phyloP scores from a whole-genome alignment of 2,888 invertebrate species.

The Clusia tigrina region DNA sequence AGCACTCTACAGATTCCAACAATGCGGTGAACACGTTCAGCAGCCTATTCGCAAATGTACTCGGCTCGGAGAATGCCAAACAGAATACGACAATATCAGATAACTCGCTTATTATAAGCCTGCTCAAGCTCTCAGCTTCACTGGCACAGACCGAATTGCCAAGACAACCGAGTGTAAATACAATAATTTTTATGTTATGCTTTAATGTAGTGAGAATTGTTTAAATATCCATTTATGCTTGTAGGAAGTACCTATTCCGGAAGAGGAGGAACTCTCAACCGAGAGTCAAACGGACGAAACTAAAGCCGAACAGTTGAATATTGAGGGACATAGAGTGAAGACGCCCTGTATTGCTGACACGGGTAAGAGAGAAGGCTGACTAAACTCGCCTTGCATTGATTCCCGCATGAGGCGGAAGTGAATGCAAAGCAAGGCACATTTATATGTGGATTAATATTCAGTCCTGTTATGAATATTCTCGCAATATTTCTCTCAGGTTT shows the following conservation, averaged over 20 bases:
- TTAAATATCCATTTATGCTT: conserved; percentile 13
- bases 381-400: no score
- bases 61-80: conserved; percentile 71
- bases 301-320: conserved; percentile 75
- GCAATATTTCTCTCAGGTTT: no score
- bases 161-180: conserved; percentile 64
- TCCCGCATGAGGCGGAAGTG: no score
- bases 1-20: conserved; percentile 66
- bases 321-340: conserved; percentile 64
- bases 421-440: no score
- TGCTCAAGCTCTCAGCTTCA: conserved; percentile 73
- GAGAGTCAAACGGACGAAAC: conserved; percentile 83
- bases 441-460: no score
- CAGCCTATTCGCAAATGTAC: conserved; percentile 78
- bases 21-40: conserved; percentile 72
- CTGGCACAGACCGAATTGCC: conserved; percentile 72
- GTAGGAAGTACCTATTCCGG: conserved; percentile 64
- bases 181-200: no score
- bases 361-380: conserved; percentile 62
- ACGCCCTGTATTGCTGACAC: conserved; percentile 80
- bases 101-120: conserved; percentile 75
- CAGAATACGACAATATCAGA: conserved; percentile 75
- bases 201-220: neutral
- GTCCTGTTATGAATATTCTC: no score
- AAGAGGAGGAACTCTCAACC: conserved; percentile 63